A percentile compares a stretch with the other conserved stretches of the same genome.
phyloP scores from a whole-genome alignment of 1,140 invertebrate species.

The Steinernema feltiae region DNA sequence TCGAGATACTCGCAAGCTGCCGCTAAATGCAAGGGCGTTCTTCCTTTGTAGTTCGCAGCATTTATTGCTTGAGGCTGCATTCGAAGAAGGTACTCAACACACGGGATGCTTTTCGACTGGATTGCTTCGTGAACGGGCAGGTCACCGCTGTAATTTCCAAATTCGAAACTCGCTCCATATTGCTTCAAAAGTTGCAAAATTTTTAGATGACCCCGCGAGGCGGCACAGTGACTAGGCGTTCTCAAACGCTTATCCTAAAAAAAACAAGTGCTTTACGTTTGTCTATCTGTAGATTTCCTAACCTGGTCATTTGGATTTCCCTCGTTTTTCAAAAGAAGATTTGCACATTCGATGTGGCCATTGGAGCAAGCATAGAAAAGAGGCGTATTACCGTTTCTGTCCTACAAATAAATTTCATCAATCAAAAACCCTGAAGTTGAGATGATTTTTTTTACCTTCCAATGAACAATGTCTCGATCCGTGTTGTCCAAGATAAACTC shows the following conservation, averaged over 20 bases:
- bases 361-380: conserved; percentile 91
- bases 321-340: conserved; percentile 76
- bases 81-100: conserved; percentile 70
- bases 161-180: conserved; percentile 80
- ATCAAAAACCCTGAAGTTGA: too few species aligned
- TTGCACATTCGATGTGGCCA: conserved; percentile 85
- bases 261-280: conserved; percentile 25
- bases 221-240: conserved; percentile 73
- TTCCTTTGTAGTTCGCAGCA: conserved; percentile 81
- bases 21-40: conserved; percentile 84
- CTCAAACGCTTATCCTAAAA: conserved; percentile 44
- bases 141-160: conserved; percentile 82
- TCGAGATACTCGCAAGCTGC: conserved; percentile 87
- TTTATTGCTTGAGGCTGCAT: conserved; percentile 77
- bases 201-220: conserved; percentile 86
- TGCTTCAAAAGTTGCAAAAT: conserved; percentile 71
- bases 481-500: conserved; percentile 70
- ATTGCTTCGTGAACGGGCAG: conserved; percentile 89
- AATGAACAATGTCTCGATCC: conserved; percentile 39
- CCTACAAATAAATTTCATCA: conserved; percentile 73
- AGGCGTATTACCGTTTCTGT: conserved; percentile 83
- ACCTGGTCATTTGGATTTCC: conserved; percentile 80
- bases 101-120: conserved; percentile 71
- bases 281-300: background rate
- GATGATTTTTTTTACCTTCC: conserved; percentile 18